Evolutionary conservation across 2,113 vertebrate genomes (phyloP).

Genomic region (Nesospiza acunhae): DNA sequence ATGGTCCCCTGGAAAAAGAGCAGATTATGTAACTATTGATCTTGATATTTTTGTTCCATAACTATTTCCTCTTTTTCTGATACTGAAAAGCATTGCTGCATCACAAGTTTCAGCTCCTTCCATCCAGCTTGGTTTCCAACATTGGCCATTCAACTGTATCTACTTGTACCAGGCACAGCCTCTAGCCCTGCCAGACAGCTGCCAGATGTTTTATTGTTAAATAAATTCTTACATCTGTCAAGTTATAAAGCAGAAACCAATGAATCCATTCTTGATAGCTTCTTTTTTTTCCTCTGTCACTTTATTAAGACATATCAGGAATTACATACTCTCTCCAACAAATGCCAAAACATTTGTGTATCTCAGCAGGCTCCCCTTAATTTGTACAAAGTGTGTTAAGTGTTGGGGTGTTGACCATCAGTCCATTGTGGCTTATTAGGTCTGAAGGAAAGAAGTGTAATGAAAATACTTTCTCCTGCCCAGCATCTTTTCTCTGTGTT

Average conservation of each 20-base stretch:
- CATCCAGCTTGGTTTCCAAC: neutral
- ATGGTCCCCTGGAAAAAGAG: neutral
- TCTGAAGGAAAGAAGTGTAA: neutral
- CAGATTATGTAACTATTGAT: neutral
- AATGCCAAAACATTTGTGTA: neutral
- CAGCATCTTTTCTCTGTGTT: neutral
- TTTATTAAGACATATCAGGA: neutral
- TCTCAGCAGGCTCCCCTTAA: neutral
- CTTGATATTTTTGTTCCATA: neutral
- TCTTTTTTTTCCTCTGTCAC: neutral
- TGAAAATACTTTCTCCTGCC: neutral
- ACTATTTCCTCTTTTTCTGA: neutral
- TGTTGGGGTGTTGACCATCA: neutral
- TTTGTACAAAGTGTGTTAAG: rapidly evolving
- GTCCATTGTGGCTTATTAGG: neutral
- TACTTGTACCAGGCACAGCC: neutral
- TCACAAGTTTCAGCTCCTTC: neutral
- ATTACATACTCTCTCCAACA: neutral
- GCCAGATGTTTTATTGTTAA: conserved; percentile 32
- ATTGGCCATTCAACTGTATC: neutral
- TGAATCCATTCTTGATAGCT: neutral
- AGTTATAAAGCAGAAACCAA: neutral
- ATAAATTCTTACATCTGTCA: neutral
- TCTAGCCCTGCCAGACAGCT: neutral
- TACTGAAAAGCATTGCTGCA: neutral